phyloP scores from a whole-genome alignment of 2,888 invertebrate species.

The Lordiphosa andalusiaca region DNA sequence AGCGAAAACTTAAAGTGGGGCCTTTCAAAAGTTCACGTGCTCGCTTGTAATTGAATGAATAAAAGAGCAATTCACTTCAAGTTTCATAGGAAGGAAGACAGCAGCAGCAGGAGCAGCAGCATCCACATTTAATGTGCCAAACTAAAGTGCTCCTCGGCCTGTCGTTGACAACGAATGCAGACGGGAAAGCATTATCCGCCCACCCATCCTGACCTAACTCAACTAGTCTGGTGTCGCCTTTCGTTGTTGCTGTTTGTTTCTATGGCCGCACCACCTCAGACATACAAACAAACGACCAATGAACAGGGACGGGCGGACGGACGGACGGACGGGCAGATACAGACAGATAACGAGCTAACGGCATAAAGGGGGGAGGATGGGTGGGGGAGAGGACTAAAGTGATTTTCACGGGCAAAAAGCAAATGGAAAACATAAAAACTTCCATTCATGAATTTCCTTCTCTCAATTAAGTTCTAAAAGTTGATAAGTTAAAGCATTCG shows the following conservation, averaged over 20 bases:
- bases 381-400: too few relatives aligned
- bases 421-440: too few relatives aligned
- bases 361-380: too few relatives aligned
- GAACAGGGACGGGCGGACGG: too few relatives aligned
- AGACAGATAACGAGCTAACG: too few relatives aligned
- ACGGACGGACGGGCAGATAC: too few relatives aligned
- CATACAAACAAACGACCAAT: too few relatives aligned
- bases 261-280: not conserved
- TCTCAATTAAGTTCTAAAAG: too few relatives aligned
- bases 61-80: constrained; percentile 50
- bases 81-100: constrained; percentile 31
- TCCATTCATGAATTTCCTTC: too few relatives aligned
- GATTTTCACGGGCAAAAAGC: too few relatives aligned
- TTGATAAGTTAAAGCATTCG: too few relatives aligned
- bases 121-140: constrained; percentile 44
- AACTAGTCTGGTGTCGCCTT: constrained; percentile 7
- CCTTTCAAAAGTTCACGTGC: constrained; percentile 20
- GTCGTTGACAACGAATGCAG: constrained; percentile 45
- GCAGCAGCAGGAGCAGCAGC: constrained; percentile 16
- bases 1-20: constrained; percentile 1
- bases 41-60: constrained; percentile 55
- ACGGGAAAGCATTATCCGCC: constrained; percentile 5
- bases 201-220: too few relatives aligned
- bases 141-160: constrained; percentile 45
- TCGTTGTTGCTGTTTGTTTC: constrained; percentile 15